Evolutionary conservation across 2,888 invertebrate genomes (phyloP).

Genomic region (Adela reaumurella): DNA sequence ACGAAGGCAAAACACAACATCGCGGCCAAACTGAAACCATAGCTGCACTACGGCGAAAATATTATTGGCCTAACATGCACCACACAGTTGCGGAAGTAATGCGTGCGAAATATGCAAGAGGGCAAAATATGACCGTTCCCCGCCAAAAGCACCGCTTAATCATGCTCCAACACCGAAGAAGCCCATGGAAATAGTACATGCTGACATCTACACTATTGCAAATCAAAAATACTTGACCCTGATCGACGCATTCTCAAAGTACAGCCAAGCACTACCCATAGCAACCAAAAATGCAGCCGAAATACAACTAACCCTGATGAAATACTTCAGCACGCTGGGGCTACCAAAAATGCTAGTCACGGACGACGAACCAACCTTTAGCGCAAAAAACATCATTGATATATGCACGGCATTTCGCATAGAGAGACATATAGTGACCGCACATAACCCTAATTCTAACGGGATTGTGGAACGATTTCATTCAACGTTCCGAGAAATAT

Average conservation of each 20-base stretch:
- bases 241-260: not conserved
- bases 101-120: conserved; percentile 6
- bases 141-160: not conserved
- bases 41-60: not conserved
- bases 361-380: not conserved
- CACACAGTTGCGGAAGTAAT: not conserved
- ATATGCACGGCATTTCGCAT: not conserved
- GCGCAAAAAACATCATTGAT: not conserved
- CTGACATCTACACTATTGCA: not conserved
- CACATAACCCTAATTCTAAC: not conserved
- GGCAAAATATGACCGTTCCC: not conserved
- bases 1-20: not conserved
- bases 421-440: not conserved
- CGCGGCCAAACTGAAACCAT: not conserved
- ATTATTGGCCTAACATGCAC: not conserved
- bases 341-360: not conserved
- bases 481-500: not conserved
- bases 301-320: not conserved
- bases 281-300: not conserved
- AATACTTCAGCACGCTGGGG: not conserved
- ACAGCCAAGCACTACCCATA: not conserved
- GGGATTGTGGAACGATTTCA: not conserved
- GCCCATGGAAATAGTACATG: not conserved
- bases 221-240: not conserved
- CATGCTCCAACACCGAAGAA: not conserved